Percentiles rank a stretch among this genome's conserved stretches.
Conservation (phyloP, 2,888 invertebrate species). For the Archips xylosteana region DNA sequence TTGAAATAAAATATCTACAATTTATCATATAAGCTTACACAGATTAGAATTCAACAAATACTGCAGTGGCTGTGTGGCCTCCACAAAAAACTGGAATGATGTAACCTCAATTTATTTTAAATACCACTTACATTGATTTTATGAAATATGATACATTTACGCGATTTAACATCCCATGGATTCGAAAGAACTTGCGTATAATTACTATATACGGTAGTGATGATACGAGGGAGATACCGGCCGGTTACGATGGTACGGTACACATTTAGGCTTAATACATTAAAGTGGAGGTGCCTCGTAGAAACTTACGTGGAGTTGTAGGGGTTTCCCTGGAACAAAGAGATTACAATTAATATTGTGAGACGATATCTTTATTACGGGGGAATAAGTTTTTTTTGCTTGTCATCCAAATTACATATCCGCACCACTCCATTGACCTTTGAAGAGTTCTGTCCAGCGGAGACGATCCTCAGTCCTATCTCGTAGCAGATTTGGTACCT, state of each 20-base stretch:
- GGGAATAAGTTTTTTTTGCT: too few species aligned
- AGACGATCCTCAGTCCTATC: too few species aligned
- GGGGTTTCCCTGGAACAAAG: conserved; percentile 69
- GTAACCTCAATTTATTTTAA: conserved; percentile 11
- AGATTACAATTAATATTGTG: conserved; percentile 9
- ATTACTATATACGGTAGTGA: not conserved
- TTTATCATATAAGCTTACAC: conserved; percentile 53
- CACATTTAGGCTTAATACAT: conserved; percentile 26
- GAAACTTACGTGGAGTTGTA: conserved; percentile 50
- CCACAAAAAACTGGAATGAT: conserved; percentile 46
- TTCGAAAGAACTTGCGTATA: not conserved
- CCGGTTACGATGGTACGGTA: not conserved
- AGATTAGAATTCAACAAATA: conserved; percentile 46
- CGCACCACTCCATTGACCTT: too few species aligned
- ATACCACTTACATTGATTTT: conserved; percentile 25
- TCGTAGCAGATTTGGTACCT: too few species aligned
- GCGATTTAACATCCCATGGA: conserved; percentile 5
- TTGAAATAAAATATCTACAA: conserved; percentile 68
- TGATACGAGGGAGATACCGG: not conserved
- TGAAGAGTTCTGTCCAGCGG: too few species aligned
- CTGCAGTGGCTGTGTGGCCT: conserved; percentile 39
- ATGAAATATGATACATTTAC: not conserved
- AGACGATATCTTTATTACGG: too few species aligned
- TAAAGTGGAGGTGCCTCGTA: conserved; percentile 14
- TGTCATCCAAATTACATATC: too few species aligned